phyloP scores from a whole-genome alignment of 2,888 invertebrate species.

The Drosophila neonasuta region DNA sequence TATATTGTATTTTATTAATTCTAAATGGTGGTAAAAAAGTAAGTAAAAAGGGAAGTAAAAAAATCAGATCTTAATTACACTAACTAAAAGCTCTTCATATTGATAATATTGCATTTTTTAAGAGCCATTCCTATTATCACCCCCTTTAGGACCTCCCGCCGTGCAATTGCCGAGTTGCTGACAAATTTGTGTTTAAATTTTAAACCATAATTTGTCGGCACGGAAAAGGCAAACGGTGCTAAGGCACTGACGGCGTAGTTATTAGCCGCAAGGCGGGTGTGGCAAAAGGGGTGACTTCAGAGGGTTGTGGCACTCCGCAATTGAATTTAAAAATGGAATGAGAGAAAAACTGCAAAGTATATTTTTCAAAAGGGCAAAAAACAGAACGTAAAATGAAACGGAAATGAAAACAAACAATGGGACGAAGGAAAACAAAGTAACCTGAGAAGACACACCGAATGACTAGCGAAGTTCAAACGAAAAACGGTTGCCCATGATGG shows the following conservation, averaged over 20 bases:
- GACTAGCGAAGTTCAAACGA: slow-evolving; percentile 61
- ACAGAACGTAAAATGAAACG: slow-evolving; percentile 69
- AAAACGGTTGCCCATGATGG: slow-evolving; percentile 42
- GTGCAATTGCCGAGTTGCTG: slow-evolving; percentile 37
- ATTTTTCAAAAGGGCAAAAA: slow-evolving; percentile 63
- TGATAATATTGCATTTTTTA: background rate
- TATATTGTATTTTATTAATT: no score
- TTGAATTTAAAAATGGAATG: slow-evolving; percentile 58
- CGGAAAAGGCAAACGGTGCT: slow-evolving; percentile 44
- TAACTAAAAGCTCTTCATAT: background rate
- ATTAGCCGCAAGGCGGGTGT: slow-evolving; percentile 60
- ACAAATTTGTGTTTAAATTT: slow-evolving; percentile 72
- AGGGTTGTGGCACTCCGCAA: slow-evolving; percentile 69
- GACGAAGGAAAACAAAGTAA: slow-evolving; percentile 71
- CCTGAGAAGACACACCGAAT: slow-evolving; percentile 59
- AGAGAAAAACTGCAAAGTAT: slow-evolving; percentile 44
- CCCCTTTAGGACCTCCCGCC: slow-evolving; percentile 27
- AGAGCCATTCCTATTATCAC: background rate
- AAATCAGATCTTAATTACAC: background rate
- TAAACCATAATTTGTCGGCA: slow-evolving; percentile 61
- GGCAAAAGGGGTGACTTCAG: slow-evolving; percentile 53
- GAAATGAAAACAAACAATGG: slow-evolving; percentile 72
- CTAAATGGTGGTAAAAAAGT: no score
- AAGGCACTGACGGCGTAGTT: slow-evolving; percentile 47
- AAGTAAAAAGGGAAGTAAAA: no score